Evolutionary conservation across 1,140 invertebrate species (phyloP).

Genomic region (Drosophila subobscura): DNA sequence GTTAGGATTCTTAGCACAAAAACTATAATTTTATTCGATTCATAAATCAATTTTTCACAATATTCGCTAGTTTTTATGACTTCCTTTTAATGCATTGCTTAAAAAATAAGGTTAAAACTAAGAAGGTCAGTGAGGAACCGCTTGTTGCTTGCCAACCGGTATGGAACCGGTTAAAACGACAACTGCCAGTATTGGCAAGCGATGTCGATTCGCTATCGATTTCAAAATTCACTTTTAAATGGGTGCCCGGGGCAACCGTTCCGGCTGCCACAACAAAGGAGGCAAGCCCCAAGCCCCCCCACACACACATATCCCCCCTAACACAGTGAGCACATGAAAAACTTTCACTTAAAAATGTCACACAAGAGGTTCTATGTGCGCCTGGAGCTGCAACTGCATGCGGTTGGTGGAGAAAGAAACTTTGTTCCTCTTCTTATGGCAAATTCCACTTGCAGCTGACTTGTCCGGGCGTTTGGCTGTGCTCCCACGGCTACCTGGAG

Average conservation of each 20-base stretch:
- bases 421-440: background rate
- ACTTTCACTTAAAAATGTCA: conserved; percentile 56
- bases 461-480: conserved; percentile 81
- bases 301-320: conserved; percentile 6
- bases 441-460: conserved; percentile 57
- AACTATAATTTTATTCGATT: too few species aligned
- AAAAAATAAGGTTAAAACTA: too few species aligned
- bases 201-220: conserved; percentile 17
- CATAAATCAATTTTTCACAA: too few species aligned
- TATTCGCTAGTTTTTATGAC: too few species aligned
- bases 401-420: conserved; percentile 40
- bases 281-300: conserved; percentile 29
- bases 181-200: too few species aligned
- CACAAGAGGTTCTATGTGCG: conserved; percentile 66
- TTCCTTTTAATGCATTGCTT: too few species aligned
- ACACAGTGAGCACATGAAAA: background rate
- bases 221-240: conserved; percentile 26
- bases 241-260: conserved; percentile 60
- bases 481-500: conserved; percentile 77
- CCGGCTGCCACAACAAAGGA: conserved; percentile 58
- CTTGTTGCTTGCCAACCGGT: too few species aligned
- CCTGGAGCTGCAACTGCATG: conserved; percentile 64
- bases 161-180: too few species aligned
- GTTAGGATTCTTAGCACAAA: too few species aligned
- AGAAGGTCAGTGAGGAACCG: too few species aligned